A percentile compares a stretch with the other conserved stretches of the same genome.
These are phyloP conservation scores for Laterallus jamaicensis DNA, from an alignment of 2,113 vertebrate species.

Conservation along the genomic window DNA sequence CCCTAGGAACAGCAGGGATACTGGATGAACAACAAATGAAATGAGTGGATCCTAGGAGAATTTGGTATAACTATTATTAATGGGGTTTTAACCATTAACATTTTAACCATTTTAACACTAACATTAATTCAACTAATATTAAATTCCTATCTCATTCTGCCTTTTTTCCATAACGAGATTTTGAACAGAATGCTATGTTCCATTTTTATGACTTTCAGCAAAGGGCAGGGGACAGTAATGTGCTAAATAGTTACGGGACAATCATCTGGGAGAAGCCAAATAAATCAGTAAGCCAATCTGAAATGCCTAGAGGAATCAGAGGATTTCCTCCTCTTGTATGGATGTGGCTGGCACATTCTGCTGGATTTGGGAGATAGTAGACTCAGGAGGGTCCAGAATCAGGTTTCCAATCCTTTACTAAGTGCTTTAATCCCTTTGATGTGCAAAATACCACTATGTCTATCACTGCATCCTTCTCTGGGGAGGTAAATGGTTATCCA, in stretches of 20 bases:
- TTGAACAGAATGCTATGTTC: not conserved
- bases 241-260: not conserved
- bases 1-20: not conserved
- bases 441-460: not conserved
- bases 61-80: not conserved
- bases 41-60: not conserved
- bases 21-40: not conserved
- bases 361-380: not conserved
- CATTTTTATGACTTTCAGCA: not conserved
- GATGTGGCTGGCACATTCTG: not conserved
- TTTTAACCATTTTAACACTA: no score
- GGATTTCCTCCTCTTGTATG: not conserved
- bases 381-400: not conserved
- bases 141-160: not conserved
- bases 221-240: not conserved
- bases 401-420: constrained; percentile 32
- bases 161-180: not conserved
- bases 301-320: not conserved
- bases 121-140: not conserved
- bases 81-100: not conserved
- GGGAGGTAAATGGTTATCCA: not conserved
- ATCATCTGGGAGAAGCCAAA: not conserved
- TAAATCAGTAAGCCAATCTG: not conserved
- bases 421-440: constrained; percentile 42
- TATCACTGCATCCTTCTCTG: not conserved